Evolutionary conservation across 53 echinoderm and acorn worm genomes (phyloP).

Genomic region (Echinometra lucunter): DNA sequence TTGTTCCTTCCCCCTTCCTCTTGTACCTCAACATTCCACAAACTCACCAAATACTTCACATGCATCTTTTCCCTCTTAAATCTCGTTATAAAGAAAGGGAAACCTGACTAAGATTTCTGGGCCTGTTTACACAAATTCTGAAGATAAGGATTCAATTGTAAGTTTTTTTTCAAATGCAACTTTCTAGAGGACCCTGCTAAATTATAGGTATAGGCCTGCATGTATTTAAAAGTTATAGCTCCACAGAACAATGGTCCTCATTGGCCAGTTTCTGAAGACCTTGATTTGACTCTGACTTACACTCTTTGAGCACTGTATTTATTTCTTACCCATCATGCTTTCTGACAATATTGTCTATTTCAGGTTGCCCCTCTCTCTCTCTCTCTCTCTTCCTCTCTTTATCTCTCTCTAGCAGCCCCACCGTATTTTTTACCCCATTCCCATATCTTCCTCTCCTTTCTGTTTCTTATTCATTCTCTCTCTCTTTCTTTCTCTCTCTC

Average conservation of each 20-base stretch:
- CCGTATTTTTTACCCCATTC: background rate
- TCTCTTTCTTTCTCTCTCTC: conserved; percentile 10
- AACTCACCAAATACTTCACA: background rate
- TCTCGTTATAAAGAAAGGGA: background rate
- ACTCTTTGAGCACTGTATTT: too few species aligned
- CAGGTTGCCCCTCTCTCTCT: background rate
- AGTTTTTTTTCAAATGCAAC: background rate
- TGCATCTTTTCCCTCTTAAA: background rate
- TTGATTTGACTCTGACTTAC: too few species aligned
- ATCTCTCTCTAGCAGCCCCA: background rate
- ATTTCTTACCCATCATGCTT: too few species aligned
- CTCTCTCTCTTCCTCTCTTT: background rate
- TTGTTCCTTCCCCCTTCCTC: background rate
- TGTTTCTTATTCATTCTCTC: background rate
- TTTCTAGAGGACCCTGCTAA: too few species aligned
- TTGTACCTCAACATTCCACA: background rate
- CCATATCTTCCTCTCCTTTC: background rate
- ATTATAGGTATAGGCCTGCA: too few species aligned
- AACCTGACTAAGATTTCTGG: background rate
- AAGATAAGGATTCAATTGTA: too few species aligned
- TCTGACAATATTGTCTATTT: too few species aligned
- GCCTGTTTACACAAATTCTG: too few species aligned
- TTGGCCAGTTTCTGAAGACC: too few species aligned
- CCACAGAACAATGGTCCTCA: too few species aligned
- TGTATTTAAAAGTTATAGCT: background rate